Evolutionary conservation across 2,113 vertebrate species (phyloP), one percentile per base, ranked within the genome.

Genomic region (Megaceryle maxima): DNA sequence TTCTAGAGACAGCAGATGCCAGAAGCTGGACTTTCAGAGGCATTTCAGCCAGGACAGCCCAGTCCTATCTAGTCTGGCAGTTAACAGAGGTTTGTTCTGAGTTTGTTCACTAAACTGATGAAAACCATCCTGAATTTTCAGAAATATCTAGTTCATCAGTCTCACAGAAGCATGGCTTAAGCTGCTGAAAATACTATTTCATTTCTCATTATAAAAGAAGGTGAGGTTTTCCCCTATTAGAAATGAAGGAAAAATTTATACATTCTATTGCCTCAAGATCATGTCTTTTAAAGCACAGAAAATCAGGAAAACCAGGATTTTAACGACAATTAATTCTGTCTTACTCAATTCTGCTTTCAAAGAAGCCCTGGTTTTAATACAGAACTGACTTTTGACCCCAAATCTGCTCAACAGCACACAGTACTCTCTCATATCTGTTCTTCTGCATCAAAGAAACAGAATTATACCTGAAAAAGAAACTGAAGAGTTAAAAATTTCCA

Each of bases 401-500:
- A 95, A 62, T 11, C 16, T 76, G 22, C 33, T 82, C 39, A 85
- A 41, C 21, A 80, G 8, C 21, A 56, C 41, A 20, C 3, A 60
- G 19, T 46, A 20, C 5, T 87, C 1, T 15, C 43, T 84, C 14
- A 37, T 69, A 62, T 48, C 25, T 17, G 19, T 70, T 73, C 4
- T 51, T 76, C 43, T 33, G 2, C 7, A 3, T 46, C 26, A 68
- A 82, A 83, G 25, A 73, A 87, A 72, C 37, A 51, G 46, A 73
- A 37, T 33, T 86, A 28, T 15, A 19, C 33, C 70, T 53, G 21
- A 33, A 79, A 82, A 84, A 9, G 41, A 81, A n/a, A 81, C 29
- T 14, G 35, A 84, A 78, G 76, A 62, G 92, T 96, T 96, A 95
- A 97, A 95, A 87, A 51, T 41, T n/a, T 15, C 37, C 5, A 26